These are phyloP conservation scores for Schizotus pectinicornis DNA, from an alignment of 2,888 invertebrate species.

Conservation along the genomic window DNA sequence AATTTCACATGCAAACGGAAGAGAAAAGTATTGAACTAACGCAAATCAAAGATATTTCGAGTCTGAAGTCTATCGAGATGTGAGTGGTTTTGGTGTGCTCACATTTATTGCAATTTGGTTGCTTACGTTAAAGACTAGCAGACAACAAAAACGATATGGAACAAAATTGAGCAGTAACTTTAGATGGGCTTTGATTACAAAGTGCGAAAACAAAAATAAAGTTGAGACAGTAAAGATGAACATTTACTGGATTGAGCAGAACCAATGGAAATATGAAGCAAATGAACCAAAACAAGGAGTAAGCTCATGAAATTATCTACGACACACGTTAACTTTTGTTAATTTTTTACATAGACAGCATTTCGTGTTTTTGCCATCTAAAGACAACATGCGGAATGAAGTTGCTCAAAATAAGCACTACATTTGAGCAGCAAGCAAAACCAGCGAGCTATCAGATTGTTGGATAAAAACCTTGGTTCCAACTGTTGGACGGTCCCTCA, in stretches of 20 bases:
- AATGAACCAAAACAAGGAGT: slow-evolving; percentile 4
- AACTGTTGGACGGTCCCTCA: slow-evolving; percentile 85
- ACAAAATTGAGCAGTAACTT: background rate
- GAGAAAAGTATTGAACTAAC: slow-evolving; percentile 8
- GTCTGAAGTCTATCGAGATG: background rate
- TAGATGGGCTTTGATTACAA: slow-evolving; percentile 6
- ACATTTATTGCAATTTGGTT: background rate
- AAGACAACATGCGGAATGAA: slow-evolving; percentile 25
- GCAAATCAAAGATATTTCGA: slow-evolving; percentile 12
- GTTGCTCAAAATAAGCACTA: slow-evolving; percentile 44
- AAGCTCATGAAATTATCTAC: background rate
- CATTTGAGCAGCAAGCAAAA: slow-evolving; percentile 61
- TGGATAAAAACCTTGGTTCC: slow-evolving; percentile 82
- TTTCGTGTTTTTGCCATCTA: slow-evolving; percentile 29
- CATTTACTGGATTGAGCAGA: background rate
- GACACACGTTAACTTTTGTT: background rate
- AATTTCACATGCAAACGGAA: slow-evolving; percentile 31
- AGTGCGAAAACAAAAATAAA: slow-evolving; percentile 6
- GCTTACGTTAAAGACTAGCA: background rate
- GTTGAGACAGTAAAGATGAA: background rate
- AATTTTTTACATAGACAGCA: slow-evolving; percentile 20
- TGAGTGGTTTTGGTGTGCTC: background rate
- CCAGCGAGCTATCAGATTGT: slow-evolving; percentile 70
- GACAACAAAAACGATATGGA: no score
- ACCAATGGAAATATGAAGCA: slow-evolving; percentile 4